Conservation (phyloP, 1,140 invertebrate species). For the Adelges cooleyi region DNA sequence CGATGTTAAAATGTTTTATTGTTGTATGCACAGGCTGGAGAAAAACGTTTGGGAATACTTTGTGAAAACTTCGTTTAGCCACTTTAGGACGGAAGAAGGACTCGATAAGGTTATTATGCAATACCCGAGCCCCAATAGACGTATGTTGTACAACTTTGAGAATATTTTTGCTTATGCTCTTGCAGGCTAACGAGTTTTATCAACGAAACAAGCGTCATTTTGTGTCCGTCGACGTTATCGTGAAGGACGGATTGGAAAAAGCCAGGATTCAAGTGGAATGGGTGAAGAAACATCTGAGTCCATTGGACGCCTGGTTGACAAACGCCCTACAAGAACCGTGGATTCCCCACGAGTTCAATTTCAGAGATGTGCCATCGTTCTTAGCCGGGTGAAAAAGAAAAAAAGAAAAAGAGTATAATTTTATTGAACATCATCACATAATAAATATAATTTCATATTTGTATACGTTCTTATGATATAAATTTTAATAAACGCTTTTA, state of each 20-base stretch:
- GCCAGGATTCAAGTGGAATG: conserved; percentile 32
- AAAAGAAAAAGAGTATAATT: no score
- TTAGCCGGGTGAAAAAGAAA: neutral
- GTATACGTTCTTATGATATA: no score
- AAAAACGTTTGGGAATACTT: conserved; percentile 59
- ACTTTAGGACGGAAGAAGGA: conserved; percentile 57
- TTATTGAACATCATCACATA: no score
- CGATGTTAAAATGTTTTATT: neutral
- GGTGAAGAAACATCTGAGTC: conserved; percentile 31
- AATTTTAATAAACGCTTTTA: no score
- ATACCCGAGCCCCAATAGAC: neutral
- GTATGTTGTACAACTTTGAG: no score
- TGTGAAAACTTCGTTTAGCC: conserved; percentile 53
- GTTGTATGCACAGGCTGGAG: conserved; percentile 45
- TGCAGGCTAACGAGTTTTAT: conserved; percentile 31
- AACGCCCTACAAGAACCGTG: conserved; percentile 31
- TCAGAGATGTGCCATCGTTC: conserved; percentile 31
- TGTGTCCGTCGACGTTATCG: conserved; percentile 30
- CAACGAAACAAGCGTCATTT: conserved; percentile 31
- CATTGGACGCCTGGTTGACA: conserved; percentile 32
- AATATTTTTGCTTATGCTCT: neutral
- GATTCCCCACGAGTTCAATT: conserved; percentile 33
- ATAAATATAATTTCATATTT: no score
- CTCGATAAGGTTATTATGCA: conserved; percentile 47
- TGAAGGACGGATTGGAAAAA: conserved; percentile 31